phyloP scores from a whole-genome alignment of 2,888 invertebrate genomes.

The Deilephila elpenor region DNA sequence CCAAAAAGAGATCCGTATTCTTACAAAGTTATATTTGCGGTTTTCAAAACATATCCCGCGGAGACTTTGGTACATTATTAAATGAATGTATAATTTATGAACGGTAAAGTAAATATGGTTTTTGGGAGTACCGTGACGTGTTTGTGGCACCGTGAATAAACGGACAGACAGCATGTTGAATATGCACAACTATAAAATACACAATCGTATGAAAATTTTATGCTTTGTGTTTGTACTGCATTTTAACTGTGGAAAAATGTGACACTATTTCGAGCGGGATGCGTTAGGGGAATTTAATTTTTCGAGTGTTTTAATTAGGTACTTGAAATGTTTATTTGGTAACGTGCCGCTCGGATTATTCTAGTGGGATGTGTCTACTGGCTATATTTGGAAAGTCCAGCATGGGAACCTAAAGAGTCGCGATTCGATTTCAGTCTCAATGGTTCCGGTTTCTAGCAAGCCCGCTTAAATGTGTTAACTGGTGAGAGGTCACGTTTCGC shows the following conservation, averaged over 20 bases:
- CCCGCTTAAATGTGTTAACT: no score
- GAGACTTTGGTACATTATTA: constrained; percentile 39
- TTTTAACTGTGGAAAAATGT: neutral
- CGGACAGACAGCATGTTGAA: constrained; percentile 69
- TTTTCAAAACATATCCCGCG: neutral
- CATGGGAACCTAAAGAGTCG: no score
- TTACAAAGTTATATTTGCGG: constrained; percentile 39
- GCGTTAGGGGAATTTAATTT: neutral
- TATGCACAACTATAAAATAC: constrained; percentile 68
- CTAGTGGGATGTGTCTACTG: neutral
- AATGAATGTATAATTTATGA: constrained; percentile 31
- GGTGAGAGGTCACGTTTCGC: no score
- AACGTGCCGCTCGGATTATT: neutral
- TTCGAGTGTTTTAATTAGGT: neutral
- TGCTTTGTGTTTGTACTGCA: constrained; percentile 5
- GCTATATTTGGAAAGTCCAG: no score
- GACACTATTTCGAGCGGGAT: neutral
- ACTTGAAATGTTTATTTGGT: neutral
- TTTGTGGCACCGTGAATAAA: constrained; percentile 79
- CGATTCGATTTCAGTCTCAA: no score
- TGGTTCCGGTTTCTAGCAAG: no score
- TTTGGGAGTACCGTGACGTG: constrained; percentile 67
- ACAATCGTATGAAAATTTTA: constrained; percentile 48
- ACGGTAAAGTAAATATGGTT: constrained; percentile 39
- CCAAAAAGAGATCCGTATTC: constrained; percentile 64